These are phyloP conservation scores for Neolamprologus caudopunctatus DNA, from an alignment of 2,113 vertebrate species.

Conservation along the genomic window DNA sequence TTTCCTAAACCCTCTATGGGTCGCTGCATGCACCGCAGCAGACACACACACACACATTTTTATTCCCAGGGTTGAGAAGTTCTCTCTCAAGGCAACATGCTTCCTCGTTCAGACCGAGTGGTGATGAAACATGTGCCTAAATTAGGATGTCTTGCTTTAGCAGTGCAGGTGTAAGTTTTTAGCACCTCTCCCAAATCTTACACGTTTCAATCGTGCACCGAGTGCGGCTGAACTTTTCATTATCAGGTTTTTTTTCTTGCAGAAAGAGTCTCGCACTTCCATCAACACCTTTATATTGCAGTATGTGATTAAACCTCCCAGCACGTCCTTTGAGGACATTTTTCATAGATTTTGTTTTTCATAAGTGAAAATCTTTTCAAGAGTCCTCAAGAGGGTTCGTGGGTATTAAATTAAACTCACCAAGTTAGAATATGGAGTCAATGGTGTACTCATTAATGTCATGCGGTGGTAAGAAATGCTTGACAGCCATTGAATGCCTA, in stretches of 20 bases:
- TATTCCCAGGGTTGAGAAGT: background rate
- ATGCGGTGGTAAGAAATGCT: background rate
- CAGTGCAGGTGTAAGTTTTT: conserved; percentile 22
- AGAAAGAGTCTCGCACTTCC: background rate
- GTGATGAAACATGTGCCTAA: conserved; percentile 36
- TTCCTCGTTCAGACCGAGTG: background rate
- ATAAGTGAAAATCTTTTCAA: background rate
- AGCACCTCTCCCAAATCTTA: conserved; percentile 10
- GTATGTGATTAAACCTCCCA: background rate
- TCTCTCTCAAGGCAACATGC: background rate
- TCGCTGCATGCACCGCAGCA: background rate
- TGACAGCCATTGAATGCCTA: background rate
- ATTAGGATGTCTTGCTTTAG: conserved; percentile 28
- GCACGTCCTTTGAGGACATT: background rate
- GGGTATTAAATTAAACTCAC: background rate
- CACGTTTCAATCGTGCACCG: background rate
- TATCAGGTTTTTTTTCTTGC: background rate
- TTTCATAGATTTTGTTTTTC: background rate
- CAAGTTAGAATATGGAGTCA: background rate
- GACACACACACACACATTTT: background rate
- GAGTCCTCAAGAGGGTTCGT: background rate
- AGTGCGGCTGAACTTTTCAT: conserved; percentile 13
- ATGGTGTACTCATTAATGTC: background rate
- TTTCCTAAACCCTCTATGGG: background rate
- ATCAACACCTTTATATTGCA: conserved; percentile 1